phyloP scores from a whole-genome alignment of 2,797 vertebrate genomes.

The Myotis pilosus region DNA sequence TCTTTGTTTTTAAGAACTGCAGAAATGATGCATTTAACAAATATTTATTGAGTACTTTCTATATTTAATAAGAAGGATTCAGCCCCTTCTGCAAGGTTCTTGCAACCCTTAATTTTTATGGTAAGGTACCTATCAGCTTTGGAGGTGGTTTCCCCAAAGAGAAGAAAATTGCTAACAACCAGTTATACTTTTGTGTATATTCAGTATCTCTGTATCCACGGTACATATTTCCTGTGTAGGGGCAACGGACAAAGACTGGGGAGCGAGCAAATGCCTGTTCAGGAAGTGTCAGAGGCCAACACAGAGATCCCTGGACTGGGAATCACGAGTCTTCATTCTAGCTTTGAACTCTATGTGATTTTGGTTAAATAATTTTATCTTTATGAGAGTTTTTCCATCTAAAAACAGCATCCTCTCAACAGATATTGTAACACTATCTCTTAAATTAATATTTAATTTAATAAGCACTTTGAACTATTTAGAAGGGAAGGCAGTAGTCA shows the following conservation, averaged over 20 bases:
- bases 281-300: neutral
- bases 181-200: neutral
- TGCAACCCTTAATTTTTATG: conserved; percentile 8
- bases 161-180: neutral
- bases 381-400: conserved; percentile 11
- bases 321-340: neutral
- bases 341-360: neutral
- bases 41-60: neutral
- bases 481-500: neutral
- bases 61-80: conserved; percentile 1
- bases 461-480: neutral
- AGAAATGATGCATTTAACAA: conserved; percentile 7
- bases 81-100: neutral
- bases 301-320: neutral
- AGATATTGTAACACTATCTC: neutral
- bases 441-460: neutral
- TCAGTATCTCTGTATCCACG: neutral
- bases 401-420: neutral
- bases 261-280: neutral
- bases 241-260: neutral
- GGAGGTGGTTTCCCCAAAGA: neutral
- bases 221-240: neutral
- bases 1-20: conserved; percentile 20
- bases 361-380: conserved; percentile 31
- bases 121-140: neutral